These are phyloP conservation scores for Nymphalis io DNA, from an alignment of 1,140 invertebrate genomes.

Conservation along the genomic window DNA sequence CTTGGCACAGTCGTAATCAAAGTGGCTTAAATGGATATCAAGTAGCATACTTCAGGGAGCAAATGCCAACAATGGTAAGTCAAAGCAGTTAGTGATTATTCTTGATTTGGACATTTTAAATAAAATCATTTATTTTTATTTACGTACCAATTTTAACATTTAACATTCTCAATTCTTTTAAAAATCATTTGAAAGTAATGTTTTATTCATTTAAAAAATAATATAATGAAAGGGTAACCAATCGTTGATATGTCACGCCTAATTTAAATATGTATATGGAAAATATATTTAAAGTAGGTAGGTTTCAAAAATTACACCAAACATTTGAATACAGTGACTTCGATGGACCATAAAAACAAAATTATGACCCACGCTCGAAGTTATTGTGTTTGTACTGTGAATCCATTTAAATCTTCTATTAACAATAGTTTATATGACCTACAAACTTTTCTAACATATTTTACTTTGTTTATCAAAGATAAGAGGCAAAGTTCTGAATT, in stretches of 20 bases:
- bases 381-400: conserved; percentile 61
- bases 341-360: conserved; percentile 78
- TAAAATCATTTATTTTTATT: neutral
- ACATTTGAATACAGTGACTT: conserved; percentile 77
- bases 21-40: conserved; percentile 92
- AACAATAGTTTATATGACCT: conserved; percentile 58
- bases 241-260: conserved; percentile 5
- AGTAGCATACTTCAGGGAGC: conserved; percentile 90
- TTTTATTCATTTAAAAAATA: neutral
- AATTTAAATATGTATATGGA: conserved; percentile 15
- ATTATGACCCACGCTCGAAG: conserved; percentile 71
- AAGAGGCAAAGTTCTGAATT: conserved; percentile 85
- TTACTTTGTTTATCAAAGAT: conserved; percentile 78
- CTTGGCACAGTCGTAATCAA: conserved; percentile 94
- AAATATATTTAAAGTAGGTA: conserved; percentile 35
- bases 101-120: neutral
- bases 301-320: conserved; percentile 68
- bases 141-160: no score
- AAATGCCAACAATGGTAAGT: conserved; percentile 76
- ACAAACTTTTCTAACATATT: conserved; percentile 47
- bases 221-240: neutral
- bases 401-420: conserved; percentile 72
- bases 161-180: no score
- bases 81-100: conserved; percentile 8
- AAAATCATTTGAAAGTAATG: neutral